Evolutionary conservation across 2,797 vertebrate genomes (phyloP), one percentile per base, ranked within the genome.

Genomic region (Rhinella marina): DNA sequence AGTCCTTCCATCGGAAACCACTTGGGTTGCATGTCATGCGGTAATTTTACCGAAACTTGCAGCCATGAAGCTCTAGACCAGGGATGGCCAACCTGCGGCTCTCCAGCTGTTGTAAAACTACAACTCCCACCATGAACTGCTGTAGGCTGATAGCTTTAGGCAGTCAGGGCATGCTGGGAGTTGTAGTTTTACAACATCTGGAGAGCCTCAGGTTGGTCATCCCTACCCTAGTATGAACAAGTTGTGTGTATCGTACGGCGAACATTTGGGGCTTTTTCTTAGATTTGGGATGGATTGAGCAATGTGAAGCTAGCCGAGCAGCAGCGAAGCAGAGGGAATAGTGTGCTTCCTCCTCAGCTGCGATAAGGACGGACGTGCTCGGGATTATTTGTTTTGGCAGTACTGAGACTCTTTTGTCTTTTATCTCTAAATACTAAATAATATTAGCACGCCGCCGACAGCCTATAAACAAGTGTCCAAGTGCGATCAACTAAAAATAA

Each of bases 401-500:
- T 17, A 54, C 48, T 52, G n/a, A 52, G 48, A 29, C 70, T 25
- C 14, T 73, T 85, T 77, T 79, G 62, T 80, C 48, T 79, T 64
- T 84, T 75, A 61, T 84, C 56, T 48, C 54, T 25, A 76, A 84
- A 84, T 84, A 84, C 70, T 17, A 48, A 75, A 84, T 84, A 84
- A 84, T 84, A 76, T 84, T 76, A 76, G 29, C 61, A 23, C 32
- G 54, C 19, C 7, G 70, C 72, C 16, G 70, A 61, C 70, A 50
- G 32, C 50, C 54, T 76, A 61, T 41, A 32, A 59, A 62, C 56
- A 61, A 48, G 14, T 59, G 23, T 61, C 70, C 32, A 76, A 50
- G 56, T 16, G 12, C 62, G 41, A 52, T 66, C 27, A 9, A 50
- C 62, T 66, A 70, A 66, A 82, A 66, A 82, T 54, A 82, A 81